Conservation (phyloP, 2,888 invertebrate species). For the Cheilosia soror region DNA sequence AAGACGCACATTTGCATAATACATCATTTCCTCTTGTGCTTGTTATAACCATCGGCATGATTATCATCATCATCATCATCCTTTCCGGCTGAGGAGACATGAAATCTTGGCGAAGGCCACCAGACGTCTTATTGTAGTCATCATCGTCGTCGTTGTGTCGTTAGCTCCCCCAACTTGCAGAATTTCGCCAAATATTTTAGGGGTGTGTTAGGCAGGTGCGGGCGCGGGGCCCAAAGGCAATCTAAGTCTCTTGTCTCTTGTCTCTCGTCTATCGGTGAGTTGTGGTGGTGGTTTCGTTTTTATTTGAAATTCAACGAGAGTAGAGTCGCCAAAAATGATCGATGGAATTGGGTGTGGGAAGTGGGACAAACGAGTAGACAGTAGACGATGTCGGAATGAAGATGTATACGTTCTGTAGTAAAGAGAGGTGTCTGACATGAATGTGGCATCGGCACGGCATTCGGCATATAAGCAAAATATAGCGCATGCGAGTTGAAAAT, state of each 20-base stretch:
- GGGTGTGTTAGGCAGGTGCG: slow-evolving; percentile 4
- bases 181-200: slow-evolving; percentile 10
- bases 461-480: not conserved
- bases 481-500: slow-evolving; percentile 47
- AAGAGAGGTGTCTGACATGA: not conserved
- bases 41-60: slow-evolving; percentile 12
- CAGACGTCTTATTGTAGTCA: slow-evolving; percentile 50
- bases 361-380: slow-evolving; percentile 25
- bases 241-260: slow-evolving; percentile 23
- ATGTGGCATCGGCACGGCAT: too few relatives aligned
- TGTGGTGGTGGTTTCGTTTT: slow-evolving; percentile 30
- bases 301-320: slow-evolving; percentile 21
- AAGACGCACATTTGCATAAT: slow-evolving; percentile 33
- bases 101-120: slow-evolving; percentile 50
- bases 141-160: slow-evolving; percentile 11
- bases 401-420: not conserved
- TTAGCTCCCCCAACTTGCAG: slow-evolving; percentile 21
- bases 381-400: slow-evolving; percentile 39
- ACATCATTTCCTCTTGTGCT: slow-evolving; percentile 39
- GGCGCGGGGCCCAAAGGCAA: slow-evolving; percentile 11
- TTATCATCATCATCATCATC: slow-evolving; percentile 26
- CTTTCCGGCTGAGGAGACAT: slow-evolving; percentile 22
- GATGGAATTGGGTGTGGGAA: slow-evolving; percentile 44
- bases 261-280: slow-evolving; percentile 24
- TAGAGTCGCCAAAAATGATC: slow-evolving; percentile 26